These are phyloP conservation scores for Falco naumanni DNA, from an alignment of 2,797 vertebrate species.

Conservation along the genomic window DNA sequence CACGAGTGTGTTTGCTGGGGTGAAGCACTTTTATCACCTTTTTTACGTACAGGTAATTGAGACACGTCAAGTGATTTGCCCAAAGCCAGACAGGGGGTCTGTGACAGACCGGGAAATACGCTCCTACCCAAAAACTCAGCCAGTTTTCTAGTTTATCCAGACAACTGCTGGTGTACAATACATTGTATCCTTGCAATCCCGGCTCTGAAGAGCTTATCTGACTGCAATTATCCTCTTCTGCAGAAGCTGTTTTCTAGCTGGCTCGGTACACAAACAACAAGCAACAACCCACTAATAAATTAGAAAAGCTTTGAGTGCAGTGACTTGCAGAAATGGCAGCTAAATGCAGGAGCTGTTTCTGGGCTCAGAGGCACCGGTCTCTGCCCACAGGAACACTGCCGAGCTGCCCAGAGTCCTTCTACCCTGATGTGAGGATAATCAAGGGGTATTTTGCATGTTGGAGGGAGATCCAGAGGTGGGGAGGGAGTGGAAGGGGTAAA, in stretches of 20 bases:
- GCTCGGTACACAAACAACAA: constrained; percentile 54
- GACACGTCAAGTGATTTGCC: background rate
- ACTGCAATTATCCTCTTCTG: constrained; percentile 60
- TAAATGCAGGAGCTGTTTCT: background rate
- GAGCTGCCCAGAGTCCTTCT: background rate
- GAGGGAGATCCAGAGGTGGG: background rate
- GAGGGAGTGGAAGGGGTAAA: background rate
- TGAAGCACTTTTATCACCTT: background rate
- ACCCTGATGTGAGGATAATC: background rate
- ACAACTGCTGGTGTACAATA: background rate
- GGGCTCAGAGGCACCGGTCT: background rate
- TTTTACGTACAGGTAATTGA: background rate
- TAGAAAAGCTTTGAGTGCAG: constrained; percentile 46
- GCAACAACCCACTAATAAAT: constrained; percentile 58
- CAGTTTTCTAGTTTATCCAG: background rate
- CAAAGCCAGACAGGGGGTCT: background rate
- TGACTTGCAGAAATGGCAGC: constrained; percentile 56
- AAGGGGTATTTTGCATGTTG: background rate
- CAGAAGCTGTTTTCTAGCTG: constrained; percentile 61
- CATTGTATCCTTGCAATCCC: background rate
- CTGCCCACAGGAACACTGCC: background rate
- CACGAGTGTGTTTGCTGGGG: background rate
- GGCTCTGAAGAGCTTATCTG: constrained; percentile 33
- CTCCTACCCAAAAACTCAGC: background rate
- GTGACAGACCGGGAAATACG: background rate